Percentiles rank a stretch among this genome's conserved stretches.
Conservation (phyloP, 2,888 invertebrate genomes). For the Rotaria socialis region DNA sequence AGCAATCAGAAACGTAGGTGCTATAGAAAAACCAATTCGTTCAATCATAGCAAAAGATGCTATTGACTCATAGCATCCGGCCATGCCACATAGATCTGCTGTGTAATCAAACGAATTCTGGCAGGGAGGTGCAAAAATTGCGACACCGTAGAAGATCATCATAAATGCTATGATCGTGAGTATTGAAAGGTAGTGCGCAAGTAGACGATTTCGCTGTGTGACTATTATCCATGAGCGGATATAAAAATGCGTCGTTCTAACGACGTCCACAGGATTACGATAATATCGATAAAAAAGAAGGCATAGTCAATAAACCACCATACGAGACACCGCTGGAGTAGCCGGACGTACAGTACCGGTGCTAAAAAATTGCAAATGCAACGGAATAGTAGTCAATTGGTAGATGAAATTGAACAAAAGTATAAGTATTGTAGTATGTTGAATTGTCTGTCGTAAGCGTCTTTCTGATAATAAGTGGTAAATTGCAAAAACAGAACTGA, state of each 20-base stretch:
- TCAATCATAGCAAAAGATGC: neutral
- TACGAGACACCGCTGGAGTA: neutral
- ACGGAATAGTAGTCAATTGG: neutral
- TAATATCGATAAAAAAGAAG: neutral
- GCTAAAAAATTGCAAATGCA: neutral
- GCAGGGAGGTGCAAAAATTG: neutral
- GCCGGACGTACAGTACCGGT: neutral
- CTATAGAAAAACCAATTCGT: neutral
- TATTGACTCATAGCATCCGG: too few species aligned
- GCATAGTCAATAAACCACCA: slow-evolving; percentile 23
- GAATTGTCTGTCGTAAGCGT: neutral
- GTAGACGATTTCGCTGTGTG: neutral
- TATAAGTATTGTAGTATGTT: neutral
- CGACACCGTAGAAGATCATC: neutral
- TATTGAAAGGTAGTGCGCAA: neutral
- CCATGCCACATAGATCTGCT: neutral
- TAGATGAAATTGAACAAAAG: neutral
- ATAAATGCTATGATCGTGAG: neutral
- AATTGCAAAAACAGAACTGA: neutral
- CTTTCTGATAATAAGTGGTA: neutral
- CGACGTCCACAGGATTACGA: neutral
- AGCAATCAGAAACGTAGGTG: neutral
- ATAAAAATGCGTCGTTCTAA: neutral
- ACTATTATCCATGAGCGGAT: neutral
- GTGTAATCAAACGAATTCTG: neutral